phyloP scores from a whole-genome alignment of 2,888 invertebrate species.

The Cosmia pyralina region DNA sequence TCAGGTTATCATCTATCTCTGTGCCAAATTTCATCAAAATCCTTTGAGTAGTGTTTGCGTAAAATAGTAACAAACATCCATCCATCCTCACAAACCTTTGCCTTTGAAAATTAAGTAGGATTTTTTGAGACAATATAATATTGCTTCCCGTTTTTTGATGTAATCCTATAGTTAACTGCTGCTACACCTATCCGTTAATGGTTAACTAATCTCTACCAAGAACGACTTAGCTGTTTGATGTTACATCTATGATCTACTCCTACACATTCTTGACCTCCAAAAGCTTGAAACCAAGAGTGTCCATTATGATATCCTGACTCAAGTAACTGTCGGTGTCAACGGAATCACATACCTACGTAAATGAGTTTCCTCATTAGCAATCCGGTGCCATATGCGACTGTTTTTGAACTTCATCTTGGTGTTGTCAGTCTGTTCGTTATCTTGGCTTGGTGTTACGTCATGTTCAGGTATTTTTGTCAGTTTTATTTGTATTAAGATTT shows the following conservation, averaged over 20 bases:
- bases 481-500: constrained; percentile 50
- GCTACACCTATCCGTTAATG: no score
- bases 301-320: constrained; percentile 24
- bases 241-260: neutral
- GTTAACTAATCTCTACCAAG: neutral
- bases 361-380: constrained; percentile 72
- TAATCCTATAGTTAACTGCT: no score
- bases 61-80: no score
- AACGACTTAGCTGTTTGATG: neutral
- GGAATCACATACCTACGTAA: constrained; percentile 52
- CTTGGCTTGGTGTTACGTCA: constrained; percentile 12
- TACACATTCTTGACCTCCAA: constrained; percentile 14
- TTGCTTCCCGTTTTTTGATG: no score
- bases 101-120: no score
- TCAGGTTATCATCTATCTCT: no score
- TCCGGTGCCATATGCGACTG: constrained; percentile 21
- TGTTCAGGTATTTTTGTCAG: constrained; percentile 32
- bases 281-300: constrained; percentile 1
- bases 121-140: no score
- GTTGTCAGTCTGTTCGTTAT: constrained; percentile 30
- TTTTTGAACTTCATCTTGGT: constrained; percentile 19
- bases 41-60: no score
- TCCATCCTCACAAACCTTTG: no score
- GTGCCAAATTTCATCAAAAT: no score
- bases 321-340: constrained; percentile 21